Base-by-base conservation (phyloP, 2,888 invertebrate genomes). In the Phalangium opilio region DNA sequence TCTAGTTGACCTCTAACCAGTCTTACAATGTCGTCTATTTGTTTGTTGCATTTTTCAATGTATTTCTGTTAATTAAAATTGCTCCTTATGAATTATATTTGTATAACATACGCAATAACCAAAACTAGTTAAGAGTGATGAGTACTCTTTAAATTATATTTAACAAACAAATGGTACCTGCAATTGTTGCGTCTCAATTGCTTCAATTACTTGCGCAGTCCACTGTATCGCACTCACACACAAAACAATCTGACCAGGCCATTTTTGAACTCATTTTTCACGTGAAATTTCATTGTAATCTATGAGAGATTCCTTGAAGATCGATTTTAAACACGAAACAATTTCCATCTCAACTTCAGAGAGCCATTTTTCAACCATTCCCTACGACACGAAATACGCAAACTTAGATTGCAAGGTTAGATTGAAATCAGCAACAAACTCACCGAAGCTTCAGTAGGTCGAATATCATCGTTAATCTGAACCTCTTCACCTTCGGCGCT, bases 301-400 rank as follows among this genome's bases (percentile, higher is more conserved):
- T 12, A 72, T 70, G 45, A 82, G 71, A 1, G 87, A 76, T 58
- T 80, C 78, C 42, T 73, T 70, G 41, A 81, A 78, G 50, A 86
- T 82, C 60, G 87, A 84, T 19, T 79, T 75, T 35, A 93, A 71
- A 32, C 86, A 85, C 40, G 76, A 72, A 35, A 82, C 71, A 93
- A 93, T 93, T 47, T 81, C 76, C 45, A 75, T 73, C n/a, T n/a
- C n/a, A n/a, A n/a, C n/a, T n/a, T n/a, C n/a, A n/a, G n/a, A n/a
- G n/a, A n/a, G n/a, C n/a, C 93, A 95, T 61, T 84, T 82, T 65
- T 93, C 93, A 2, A 93, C 91, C 77, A 91, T 80, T 19, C 91
- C 91, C 80, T 84, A 61, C 44, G 49, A 34, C n/a, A 34, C 1
- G 34, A n/a, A 34, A 34, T n/a, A 34, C 11, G 11, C n/a, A 34